Conservation (phyloP, 2,797 vertebrate genomes). For the Cygnus olor region DNA sequence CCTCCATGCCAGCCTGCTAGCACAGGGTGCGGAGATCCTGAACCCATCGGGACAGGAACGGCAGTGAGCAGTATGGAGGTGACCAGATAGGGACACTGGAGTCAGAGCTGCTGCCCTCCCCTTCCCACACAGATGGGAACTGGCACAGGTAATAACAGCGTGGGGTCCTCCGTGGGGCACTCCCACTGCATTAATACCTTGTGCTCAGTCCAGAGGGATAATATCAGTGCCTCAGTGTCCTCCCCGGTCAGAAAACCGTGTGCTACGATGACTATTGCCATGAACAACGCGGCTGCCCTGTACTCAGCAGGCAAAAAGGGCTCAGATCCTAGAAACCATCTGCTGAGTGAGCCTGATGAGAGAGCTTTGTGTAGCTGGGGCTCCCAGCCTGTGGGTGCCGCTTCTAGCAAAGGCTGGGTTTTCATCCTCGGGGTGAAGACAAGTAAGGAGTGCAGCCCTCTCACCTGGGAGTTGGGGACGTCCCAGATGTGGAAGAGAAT, state of each 20-base stretch:
- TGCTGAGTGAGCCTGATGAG: not conserved
- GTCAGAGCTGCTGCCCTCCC: not conserved
- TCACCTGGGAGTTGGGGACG: conserved; percentile 84
- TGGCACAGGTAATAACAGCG: not conserved
- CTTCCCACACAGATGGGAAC: not conserved
- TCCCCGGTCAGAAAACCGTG: not conserved
- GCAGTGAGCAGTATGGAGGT: not conserved
- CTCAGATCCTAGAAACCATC: not conserved
- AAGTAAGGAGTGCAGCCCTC: not conserved
- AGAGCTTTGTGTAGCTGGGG: not conserved
- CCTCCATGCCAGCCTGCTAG: not conserved
- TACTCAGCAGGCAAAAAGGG: not conserved
- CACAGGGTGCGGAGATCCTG: not conserved
- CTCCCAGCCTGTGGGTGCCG: no score
- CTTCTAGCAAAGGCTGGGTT: not conserved
- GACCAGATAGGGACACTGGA: not conserved
- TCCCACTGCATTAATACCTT: not conserved
- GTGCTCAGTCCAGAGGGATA: not conserved
- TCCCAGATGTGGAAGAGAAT: conserved; percentile 89
- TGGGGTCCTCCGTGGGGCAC: not conserved
- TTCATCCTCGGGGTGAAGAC: not conserved
- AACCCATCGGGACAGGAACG: fast-evolving
- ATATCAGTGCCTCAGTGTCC: not conserved
- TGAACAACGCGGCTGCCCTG: not conserved
- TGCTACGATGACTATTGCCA: not conserved